These are phyloP conservation scores for Pseudorhombus dupliciocellatus DNA, from an alignment of 2,113 vertebrate species.

Conservation along the genomic window DNA sequence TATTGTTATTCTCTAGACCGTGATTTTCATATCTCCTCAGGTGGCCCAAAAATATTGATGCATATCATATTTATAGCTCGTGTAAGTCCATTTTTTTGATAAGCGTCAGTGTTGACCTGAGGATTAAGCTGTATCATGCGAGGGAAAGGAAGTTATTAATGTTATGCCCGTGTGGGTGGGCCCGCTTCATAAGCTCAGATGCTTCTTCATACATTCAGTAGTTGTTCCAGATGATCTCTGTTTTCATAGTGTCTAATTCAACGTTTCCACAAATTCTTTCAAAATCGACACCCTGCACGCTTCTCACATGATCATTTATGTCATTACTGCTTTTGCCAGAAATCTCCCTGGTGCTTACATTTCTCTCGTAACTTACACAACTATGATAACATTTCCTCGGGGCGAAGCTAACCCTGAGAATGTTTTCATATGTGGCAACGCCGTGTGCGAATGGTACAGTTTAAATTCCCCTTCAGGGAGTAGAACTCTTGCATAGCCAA, in stretches of 20 bases:
- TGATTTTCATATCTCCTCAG: slow-evolving; percentile 22
- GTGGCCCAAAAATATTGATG: slow-evolving; percentile 8
- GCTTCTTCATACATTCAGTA: slow-evolving; percentile 16
- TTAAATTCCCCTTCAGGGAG: slow-evolving; percentile 33
- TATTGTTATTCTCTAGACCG: slow-evolving; percentile 42
- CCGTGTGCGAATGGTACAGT: slow-evolving; percentile 29
- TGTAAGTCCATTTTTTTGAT: slow-evolving; percentile 27
- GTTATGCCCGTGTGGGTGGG: slow-evolving; percentile 34
- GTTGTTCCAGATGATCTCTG: slow-evolving; percentile 12
- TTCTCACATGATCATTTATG: slow-evolving; percentile 30
- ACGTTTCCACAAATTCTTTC: slow-evolving; percentile 18
- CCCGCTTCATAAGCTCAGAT: slow-evolving; percentile 16
- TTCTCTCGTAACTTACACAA: slow-evolving; percentile 45
- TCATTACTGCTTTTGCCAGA: slow-evolving; percentile 14
- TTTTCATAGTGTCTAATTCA: slow-evolving; percentile 21
- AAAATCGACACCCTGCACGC: slow-evolving; percentile 9
- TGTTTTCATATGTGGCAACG: slow-evolving; percentile 34
- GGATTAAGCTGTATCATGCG: slow-evolving; percentile 27
- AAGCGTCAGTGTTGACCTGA: slow-evolving; percentile 32
- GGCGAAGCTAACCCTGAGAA: slow-evolving; percentile 44
- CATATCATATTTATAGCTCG: slow-evolving; percentile 16
- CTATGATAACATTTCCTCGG: slow-evolving; percentile 48
- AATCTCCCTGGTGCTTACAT: slow-evolving; percentile 10
- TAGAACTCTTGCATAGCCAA: slow-evolving; percentile 38
- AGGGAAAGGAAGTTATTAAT: slow-evolving; percentile 29